These are phyloP conservation scores for Notiomystis cincta DNA, from an alignment of 2,113 vertebrate genomes.

Conservation along the genomic window DNA sequence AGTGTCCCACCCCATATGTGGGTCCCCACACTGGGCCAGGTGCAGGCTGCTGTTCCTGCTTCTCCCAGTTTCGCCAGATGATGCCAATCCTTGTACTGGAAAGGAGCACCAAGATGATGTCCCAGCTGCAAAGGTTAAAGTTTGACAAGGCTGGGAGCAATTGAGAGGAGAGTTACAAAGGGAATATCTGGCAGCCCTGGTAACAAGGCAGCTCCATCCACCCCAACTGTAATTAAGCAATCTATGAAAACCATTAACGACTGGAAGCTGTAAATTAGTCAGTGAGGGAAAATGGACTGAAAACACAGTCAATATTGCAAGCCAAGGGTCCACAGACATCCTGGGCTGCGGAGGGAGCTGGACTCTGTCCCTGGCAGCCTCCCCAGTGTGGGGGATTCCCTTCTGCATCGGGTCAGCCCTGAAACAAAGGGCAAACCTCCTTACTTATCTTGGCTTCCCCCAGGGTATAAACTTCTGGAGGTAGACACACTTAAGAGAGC, in stretches of 20 bases:
- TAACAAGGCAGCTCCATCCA: background rate
- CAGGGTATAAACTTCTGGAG: background rate
- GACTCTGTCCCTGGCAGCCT: background rate
- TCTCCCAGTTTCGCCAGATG: background rate
- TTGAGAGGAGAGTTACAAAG: background rate
- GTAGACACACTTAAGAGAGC: background rate
- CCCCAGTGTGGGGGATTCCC: background rate
- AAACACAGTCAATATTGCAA: background rate
- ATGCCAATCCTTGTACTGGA: background rate
- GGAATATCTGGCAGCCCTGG: background rate
- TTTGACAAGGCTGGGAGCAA: background rate
- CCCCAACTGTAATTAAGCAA: background rate
- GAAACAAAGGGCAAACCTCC: background rate
- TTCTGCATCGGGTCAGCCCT: background rate
- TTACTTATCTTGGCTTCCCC: background rate
- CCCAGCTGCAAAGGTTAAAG: background rate
- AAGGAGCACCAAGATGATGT: rapidly evolving
- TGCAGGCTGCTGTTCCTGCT: background rate
- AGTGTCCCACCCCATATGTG: rapidly evolving
- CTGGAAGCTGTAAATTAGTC: background rate
- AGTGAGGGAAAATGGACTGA: background rate
- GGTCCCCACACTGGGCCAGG: rapidly evolving
- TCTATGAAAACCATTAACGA: background rate
- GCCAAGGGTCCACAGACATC: rapidly evolving
- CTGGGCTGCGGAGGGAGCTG: rapidly evolving